A percentile compares a stretch with the other conserved stretches of the same genome.
Conservation (phyloP, 2,797 vertebrate genomes). For the Oryzias dopingdopingensis region DNA sequence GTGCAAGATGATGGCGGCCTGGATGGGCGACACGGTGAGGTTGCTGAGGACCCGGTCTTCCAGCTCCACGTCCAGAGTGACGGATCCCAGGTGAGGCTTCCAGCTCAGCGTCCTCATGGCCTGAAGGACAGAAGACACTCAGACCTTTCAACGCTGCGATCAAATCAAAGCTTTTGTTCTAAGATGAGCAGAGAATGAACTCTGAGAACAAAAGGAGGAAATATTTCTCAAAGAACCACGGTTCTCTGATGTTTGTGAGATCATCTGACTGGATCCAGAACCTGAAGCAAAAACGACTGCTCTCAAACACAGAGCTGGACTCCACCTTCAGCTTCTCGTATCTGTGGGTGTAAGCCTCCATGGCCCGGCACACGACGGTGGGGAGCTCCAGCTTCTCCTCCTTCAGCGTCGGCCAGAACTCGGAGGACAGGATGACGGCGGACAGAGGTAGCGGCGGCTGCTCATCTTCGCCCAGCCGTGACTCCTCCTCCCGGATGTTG, state of each 20-base stretch:
- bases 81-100: conserved; percentile 94
- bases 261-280: too few species aligned
- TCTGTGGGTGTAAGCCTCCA: conserved; percentile 91
- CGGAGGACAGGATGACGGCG: conserved; percentile 90
- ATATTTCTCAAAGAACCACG: too few species aligned
- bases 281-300: too few species aligned
- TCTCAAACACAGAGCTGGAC: not conserved
- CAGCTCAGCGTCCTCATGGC: conserved; percentile 98
- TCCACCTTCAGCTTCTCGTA: conserved; percentile 93
- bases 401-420: conserved; percentile 97
- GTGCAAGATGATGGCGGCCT: conserved; percentile 92
- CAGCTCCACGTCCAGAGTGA: conserved; percentile 92
- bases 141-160: too few species aligned
- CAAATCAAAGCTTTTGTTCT: too few species aligned
- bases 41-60: conserved; percentile 88
- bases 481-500: conserved; percentile 93
- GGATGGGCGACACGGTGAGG: conserved; percentile 90
- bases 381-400: conserved; percentile 97
- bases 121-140: conserved; percentile 61
- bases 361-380: conserved; percentile 81
- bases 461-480: conserved; percentile 84
- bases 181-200: too few species aligned
- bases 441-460: conserved; percentile 84
- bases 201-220: too few species aligned
- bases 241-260: too few species aligned